These are phyloP conservation scores for Calliphora vomitoria DNA, from an alignment of 2,888 invertebrate genomes.

Conservation along the genomic window DNA sequence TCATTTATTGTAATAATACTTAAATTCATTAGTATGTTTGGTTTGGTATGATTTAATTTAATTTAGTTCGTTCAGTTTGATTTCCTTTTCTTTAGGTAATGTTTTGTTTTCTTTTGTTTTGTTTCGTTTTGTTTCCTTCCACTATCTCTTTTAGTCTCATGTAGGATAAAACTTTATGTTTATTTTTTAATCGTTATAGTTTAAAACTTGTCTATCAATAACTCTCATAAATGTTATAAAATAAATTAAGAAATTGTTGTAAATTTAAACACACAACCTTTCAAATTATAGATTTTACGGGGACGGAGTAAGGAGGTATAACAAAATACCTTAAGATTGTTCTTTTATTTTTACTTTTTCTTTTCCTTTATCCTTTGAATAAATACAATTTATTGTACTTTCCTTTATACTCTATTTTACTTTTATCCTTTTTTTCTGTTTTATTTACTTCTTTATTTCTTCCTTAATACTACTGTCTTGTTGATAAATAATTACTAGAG, in stretches of 20 bases:
- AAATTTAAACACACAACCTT: conserved; percentile 74
- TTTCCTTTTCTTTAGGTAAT: conserved; percentile 6
- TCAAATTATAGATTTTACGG: conserved; percentile 83
- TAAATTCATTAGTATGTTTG: neutral
- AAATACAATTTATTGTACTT: conserved; percentile 59
- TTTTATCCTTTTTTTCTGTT: conserved; percentile 14
- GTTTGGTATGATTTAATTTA: neutral
- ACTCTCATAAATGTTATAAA: conserved; percentile 42
- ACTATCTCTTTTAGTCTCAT: conserved; percentile 44
- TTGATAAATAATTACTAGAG: conserved; percentile 63
- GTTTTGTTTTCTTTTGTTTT: conserved; percentile 1
- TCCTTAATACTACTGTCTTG: conserved; percentile 62
- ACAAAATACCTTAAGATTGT: conserved; percentile 74
- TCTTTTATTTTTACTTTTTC: conserved; percentile 34
- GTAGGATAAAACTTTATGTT: conserved; percentile 20
- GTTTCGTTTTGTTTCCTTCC: conserved; percentile 17
- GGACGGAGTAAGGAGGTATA: conserved; percentile 85
- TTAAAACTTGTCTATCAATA: conserved; percentile 29
- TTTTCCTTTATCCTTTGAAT: conserved; percentile 49
- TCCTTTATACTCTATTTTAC: conserved; percentile 53
- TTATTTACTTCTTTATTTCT: neutral
- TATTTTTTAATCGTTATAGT: conserved; percentile 11
- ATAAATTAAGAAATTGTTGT: conserved; percentile 64
- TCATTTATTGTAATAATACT: conserved; percentile 22
- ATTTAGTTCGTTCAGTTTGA: neutral